Evolutionary conservation across 2,113 vertebrate species (phyloP).

Genomic region (Rynchops niger): DNA sequence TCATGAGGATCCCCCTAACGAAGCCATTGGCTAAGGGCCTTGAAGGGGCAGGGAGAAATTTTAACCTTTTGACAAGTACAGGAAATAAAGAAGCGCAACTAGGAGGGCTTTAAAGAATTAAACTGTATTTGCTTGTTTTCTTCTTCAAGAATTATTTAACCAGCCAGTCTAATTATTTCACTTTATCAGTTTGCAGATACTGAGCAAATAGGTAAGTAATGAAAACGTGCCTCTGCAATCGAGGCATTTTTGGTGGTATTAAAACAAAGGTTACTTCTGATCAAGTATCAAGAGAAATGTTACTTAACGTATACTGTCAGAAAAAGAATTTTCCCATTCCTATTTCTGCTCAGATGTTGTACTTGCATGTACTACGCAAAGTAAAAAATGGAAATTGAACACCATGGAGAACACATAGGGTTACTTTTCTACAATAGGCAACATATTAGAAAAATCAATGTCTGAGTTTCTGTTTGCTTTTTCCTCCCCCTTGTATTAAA

Average conservation of each 20-base stretch:
- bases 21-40: neutral
- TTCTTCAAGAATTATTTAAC: neutral
- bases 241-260: neutral
- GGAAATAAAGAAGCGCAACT: neutral
- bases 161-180: neutral
- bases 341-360: neutral
- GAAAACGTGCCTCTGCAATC: neutral
- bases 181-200: neutral
- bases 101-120: neutral
- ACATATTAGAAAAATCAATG: slow-evolving; percentile 24
- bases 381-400: neutral
- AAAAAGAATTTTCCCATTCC: neutral
- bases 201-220: neutral
- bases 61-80: neutral
- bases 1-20: neutral
- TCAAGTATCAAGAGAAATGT: neutral
- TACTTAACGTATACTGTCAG: neutral
- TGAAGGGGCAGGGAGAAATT: neutral
- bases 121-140: neutral
- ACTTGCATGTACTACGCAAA: neutral
- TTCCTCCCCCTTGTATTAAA: neutral
- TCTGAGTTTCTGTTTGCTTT: slow-evolving; percentile 5
- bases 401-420: neutral
- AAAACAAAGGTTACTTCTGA: neutral
- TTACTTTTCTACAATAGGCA: neutral